These are phyloP conservation scores for Phalloptychus januarius DNA, from an alignment of 2,797 vertebrate species.

Conservation along the genomic window DNA sequence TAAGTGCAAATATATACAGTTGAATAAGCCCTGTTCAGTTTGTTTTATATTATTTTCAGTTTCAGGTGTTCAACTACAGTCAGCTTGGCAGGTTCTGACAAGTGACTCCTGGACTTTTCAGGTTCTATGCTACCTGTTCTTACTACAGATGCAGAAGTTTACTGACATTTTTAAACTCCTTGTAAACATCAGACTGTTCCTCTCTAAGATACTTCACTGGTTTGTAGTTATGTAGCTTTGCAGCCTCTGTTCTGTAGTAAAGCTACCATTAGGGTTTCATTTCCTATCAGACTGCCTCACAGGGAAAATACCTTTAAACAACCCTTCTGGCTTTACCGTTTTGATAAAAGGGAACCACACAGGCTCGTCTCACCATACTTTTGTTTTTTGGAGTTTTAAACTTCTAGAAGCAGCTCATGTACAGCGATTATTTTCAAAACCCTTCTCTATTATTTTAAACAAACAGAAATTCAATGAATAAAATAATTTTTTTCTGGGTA, in stretches of 20 bases:
- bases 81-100: neutral
- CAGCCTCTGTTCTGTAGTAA: neutral
- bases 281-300: neutral
- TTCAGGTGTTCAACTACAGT: neutral
- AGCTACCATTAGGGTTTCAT: neutral
- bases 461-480: neutral
- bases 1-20: neutral
- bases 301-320: neutral
- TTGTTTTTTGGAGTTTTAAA: neutral
- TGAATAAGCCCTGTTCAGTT: neutral
- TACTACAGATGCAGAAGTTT: neutral
- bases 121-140: neutral
- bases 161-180: neutral
- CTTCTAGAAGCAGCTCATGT: neutral
- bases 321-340: neutral
- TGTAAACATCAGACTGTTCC: neutral
- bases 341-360: neutral
- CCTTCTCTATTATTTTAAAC: neutral
- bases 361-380: neutral
- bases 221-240: neutral
- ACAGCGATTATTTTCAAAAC: neutral
- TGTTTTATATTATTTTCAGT: neutral
- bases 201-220: neutral
- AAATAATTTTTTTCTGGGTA: neutral
- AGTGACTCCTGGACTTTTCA: neutral